phyloP scores from a whole-genome alignment of 2,113 vertebrate species.

The Felis chaus region DNA sequence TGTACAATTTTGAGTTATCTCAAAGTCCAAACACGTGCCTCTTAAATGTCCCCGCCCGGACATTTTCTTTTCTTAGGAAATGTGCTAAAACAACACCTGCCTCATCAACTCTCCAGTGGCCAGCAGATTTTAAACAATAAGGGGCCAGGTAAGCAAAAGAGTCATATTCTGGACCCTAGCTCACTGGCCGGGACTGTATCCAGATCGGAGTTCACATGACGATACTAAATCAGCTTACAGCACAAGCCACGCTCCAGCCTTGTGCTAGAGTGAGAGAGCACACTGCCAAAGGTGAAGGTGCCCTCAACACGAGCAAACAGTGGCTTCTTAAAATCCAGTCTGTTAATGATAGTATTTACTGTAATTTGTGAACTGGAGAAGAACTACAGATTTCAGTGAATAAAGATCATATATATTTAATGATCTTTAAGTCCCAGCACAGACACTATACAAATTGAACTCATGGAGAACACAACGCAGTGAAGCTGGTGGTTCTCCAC shows the following conservation, averaged over 20 bases:
- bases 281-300: too few relatives aligned
- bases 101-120: background rate
- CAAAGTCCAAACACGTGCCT: background rate
- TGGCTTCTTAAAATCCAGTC: background rate
- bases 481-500: background rate
- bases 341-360: background rate
- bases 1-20: background rate
- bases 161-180: background rate
- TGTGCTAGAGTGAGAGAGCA: background rate
- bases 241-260: background rate
- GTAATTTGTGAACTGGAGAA: background rate
- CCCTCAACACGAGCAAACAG: background rate
- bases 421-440: background rate
- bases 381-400: background rate
- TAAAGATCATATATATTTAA: background rate
- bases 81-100: background rate
- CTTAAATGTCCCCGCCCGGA: background rate
- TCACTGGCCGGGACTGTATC: background rate
- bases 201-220: background rate
- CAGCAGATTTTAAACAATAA: background rate
- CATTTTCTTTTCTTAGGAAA: background rate
- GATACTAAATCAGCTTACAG: background rate
- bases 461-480: background rate
- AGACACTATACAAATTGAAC: background rate
- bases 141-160: background rate